phyloP scores from a whole-genome alignment of 2,888 invertebrate species.

The Trachelus stipa region DNA sequence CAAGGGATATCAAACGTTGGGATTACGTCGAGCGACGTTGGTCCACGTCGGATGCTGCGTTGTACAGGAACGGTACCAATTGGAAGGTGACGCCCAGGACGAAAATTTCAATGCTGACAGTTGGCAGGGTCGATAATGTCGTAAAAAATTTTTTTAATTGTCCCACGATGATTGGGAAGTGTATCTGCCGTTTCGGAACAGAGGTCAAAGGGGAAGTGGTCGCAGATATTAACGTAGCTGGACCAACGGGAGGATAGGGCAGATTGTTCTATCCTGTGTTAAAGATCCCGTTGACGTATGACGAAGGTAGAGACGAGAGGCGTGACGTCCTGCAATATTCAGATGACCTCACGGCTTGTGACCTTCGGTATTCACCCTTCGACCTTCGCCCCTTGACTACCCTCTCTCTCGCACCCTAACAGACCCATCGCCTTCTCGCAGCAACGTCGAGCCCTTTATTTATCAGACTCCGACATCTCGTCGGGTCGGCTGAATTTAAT shows the following conservation, averaged over 20 bases:
- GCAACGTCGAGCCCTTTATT: constrained; percentile 47
- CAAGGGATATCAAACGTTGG: constrained; percentile 44
- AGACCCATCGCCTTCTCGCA: constrained; percentile 21
- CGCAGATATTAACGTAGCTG: background rate
- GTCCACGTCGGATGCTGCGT: background rate
- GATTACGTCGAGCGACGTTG: background rate
- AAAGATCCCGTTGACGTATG: background rate
- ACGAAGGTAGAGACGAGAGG: constrained; percentile 32
- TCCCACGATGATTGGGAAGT: constrained; percentile 37
- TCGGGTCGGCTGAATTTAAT: constrained; percentile 51
- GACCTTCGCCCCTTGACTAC: constrained; percentile 2
- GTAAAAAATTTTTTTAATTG: constrained; percentile 21
- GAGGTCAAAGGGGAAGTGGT: background rate
- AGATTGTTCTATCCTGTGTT: background rate
- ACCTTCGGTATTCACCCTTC: constrained; percentile 20
- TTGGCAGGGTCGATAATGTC: background rate
- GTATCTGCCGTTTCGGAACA: background rate
- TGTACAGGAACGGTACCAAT: background rate
- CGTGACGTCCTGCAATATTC: constrained; percentile 46
- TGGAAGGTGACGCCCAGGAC: background rate
- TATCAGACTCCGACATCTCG: constrained; percentile 55
- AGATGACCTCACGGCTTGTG: constrained; percentile 19
- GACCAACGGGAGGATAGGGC: background rate
- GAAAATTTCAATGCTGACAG: background rate
- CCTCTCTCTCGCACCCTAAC: background rate